Evolutionary conservation across 2,888 invertebrate genomes (phyloP).

Genomic region (Dicycla oo): DNA sequence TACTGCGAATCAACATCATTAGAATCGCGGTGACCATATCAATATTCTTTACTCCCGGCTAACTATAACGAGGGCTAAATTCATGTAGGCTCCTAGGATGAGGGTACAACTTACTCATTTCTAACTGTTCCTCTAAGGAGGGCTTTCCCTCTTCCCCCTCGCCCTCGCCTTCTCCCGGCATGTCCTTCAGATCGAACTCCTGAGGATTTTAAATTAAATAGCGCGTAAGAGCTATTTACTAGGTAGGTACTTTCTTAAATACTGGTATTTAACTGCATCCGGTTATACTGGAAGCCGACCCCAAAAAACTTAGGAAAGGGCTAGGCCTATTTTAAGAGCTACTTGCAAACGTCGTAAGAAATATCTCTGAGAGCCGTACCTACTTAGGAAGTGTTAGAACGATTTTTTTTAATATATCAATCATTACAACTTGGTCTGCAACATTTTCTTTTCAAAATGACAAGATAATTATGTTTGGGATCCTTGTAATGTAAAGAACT

Average conservation of each 20-base stretch:
- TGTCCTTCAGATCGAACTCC: slow-evolving; percentile 86
- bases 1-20: no score
- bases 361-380: not conserved
- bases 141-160: slow-evolving; percentile 67
- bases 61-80: not conserved
- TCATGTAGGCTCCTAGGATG: not conserved
- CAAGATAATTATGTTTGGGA: not conserved
- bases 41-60: not conserved
- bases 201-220: slow-evolving; percentile 52
- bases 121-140: slow-evolving; percentile 76
- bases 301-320: not conserved
- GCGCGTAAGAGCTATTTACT: not conserved
- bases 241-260: not conserved
- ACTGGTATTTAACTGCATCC: not conserved
- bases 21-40: no score
- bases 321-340: not conserved
- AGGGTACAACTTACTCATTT: slow-evolving; percentile 32
- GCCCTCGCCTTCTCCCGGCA: slow-evolving; percentile 86
- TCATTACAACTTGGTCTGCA: no score
- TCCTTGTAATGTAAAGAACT: no score
- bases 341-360: not conserved
- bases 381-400: no score
- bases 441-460: not conserved
- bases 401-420: no score
- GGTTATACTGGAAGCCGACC: not conserved